Evolutionary conservation across 2,797 vertebrate species (phyloP), one percentile per base, ranked within the genome.

Genomic region (Dromococcyx pavoninus): DNA sequence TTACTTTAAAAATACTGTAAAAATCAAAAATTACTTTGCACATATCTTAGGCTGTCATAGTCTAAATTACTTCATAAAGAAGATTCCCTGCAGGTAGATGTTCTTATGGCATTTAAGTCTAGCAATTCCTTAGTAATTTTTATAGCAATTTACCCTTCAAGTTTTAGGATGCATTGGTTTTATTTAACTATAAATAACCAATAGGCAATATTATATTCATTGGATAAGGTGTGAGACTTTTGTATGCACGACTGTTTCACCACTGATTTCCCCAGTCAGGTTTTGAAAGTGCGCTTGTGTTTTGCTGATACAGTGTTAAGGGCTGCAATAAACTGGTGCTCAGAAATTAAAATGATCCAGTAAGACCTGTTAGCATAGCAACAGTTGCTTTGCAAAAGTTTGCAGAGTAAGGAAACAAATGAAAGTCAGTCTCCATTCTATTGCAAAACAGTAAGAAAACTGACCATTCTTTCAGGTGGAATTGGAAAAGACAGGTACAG

Each of bases 61-160:
- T 67, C 28, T 91, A 95, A 97, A 93, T 84, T 37, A 79, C 12
- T 75, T 32, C 51, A 90, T 94, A 92, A 92, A 93, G 91, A 91
- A 89, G 23, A 10, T 91, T 88, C 76, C 54, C 48, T 43, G 44
- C 37, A 91, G 50, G 73, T 87, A 57, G 41, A 61, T 62, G 80
- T 91, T 66, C 8, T 70, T 14, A 32, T 3, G 61, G 19, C 23
- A 67, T 46, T 93, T 92, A 88, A 57, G 94, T 88, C 48, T 66
- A 78, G 51, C 65, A 87, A 84, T 84, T 60, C 30, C 46, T 86
- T 69, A 78, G 61, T 62, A 16, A 39, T 78, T 95, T 95, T 95
- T 88, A 86, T 44, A 77, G 48, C 37, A 66, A 65, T 76, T 93
- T 94, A 88, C 15, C 18, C 28, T 86, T 67, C 30, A 25, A 83